Base-by-base conservation (phyloP, 2,113 vertebrate genomes). In the Falco punctatus region DNA sequence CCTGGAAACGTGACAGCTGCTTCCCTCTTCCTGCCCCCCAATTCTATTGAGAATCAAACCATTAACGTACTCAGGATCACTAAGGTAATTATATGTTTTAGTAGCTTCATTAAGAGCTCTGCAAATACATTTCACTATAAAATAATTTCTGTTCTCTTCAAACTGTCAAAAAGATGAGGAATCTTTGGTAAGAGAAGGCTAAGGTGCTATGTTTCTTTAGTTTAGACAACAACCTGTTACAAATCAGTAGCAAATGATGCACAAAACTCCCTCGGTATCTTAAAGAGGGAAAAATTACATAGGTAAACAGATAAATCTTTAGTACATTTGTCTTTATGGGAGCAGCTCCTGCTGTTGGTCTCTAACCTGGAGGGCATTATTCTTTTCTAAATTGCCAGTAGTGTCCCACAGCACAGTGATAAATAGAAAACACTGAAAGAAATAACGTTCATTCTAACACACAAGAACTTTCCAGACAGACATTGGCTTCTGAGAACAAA, bases 271-370 rank as follows among this genome's bases (percentile, higher is more conserved):
- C 96, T 96, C 14, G 95, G 93, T 97, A 97, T 95, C 94, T 96
- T 96, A 98, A 98, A 97, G 86, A 97, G 96, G 93, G 91, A 97
- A 98, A 97, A 97, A 98, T 95, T 97, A 97, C 95, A 79, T 97
- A 98, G 92, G 97, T 98, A 97, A 98, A 98, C 97, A 98, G 92
- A 98, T 98, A 98, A 98, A 98, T 98, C 98, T 98, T 98, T 80
- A 97, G 88, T 97, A 97, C 94, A 98, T 98, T 98, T 98, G 95
- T 98, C 97, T 98, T 98, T 97, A 96, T 96, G 92, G 96, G 92
- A 97, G 89, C 92, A 98, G 91, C 89, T 97, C 96, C 98, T 95
- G 95, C 95, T 97, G 96, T 96, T 98, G 97, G 95, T 98, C 95
- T 98, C 96, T 98, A 98, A 98, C 97, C 97, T 97, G 81, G 62